A percentile compares a stretch with the other conserved stretches of the same genome.
Evolutionary conservation across 2,888 invertebrate genomes (phyloP).

Genomic region (Ectropis crepuscularia): DNA sequence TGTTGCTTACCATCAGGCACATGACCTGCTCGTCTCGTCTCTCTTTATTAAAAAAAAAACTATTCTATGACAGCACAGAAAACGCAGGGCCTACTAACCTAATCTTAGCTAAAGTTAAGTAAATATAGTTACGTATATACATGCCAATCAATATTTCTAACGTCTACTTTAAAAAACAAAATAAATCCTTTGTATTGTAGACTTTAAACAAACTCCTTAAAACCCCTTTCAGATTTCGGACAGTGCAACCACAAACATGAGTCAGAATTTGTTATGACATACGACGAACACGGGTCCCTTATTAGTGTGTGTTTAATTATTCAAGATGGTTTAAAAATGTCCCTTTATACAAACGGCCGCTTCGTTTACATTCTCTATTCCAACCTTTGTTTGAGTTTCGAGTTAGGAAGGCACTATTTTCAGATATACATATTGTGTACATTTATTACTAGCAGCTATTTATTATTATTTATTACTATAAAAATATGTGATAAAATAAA

Average conservation of each 20-base stretch:
- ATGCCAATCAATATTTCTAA: too few species aligned
- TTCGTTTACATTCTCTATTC: constrained; percentile 3
- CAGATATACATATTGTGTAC: neutral
- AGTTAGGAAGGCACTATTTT: neutral
- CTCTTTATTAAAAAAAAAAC: too few species aligned
- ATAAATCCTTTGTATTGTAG: neutral
- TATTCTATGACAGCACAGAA: too few species aligned
- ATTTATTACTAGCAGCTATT: neutral
- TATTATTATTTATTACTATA: neutral
- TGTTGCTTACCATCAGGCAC: too few species aligned
- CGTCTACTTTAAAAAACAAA: neutral
- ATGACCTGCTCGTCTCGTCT: too few species aligned
- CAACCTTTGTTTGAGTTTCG: constrained; percentile 15
- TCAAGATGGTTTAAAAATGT: constrained; percentile 56
- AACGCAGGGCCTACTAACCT: too few species aligned
- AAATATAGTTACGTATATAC: too few species aligned
- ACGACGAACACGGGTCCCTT: constrained; percentile 48
- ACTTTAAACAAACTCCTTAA: neutral
- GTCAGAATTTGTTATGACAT: constrained; percentile 48
- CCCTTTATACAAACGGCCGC: constrained; percentile 36
- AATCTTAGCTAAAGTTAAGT: too few species aligned
- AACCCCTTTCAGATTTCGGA: constrained; percentile 5
- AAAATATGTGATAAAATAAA: neutral
- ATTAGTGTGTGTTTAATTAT: constrained; percentile 53
- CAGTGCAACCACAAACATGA: constrained; percentile 4